phyloP scores from a whole-genome alignment of 1,140 invertebrate genomes.

The Laodelphax striatellus region DNA sequence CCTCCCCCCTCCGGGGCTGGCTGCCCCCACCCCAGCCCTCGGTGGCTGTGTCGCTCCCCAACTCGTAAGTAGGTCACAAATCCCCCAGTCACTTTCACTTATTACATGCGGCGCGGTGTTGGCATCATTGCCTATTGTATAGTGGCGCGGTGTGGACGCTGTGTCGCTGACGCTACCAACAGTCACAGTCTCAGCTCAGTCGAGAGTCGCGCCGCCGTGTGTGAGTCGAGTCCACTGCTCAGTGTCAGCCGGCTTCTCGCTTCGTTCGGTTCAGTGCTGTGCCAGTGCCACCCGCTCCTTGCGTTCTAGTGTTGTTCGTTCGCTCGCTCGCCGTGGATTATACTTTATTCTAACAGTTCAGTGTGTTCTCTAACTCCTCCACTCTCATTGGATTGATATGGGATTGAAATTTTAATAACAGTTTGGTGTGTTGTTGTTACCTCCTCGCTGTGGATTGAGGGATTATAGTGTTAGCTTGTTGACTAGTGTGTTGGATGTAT shows the following conservation, averaged over 20 bases:
- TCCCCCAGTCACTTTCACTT: constrained; percentile 20
- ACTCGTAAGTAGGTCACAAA: constrained; percentile 7
- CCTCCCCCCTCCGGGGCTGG: background rate
- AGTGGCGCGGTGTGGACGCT: constrained; percentile 2
- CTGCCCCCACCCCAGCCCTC: too few relatives aligned
- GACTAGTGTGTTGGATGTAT: too few relatives aligned
- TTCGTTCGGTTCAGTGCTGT: constrained; percentile 1
- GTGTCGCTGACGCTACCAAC: background rate
- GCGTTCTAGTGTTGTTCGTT: background rate
- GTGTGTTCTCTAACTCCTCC: background rate
- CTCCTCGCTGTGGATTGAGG: too few relatives aligned
- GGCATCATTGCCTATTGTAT: constrained; percentile 15
- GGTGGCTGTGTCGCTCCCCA: constrained; percentile 1
- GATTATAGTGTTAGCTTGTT: too few relatives aligned
- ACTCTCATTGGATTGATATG: too few relatives aligned
- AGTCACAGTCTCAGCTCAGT: background rate
- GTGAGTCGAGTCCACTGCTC: background rate
- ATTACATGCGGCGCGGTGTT: constrained; percentile 1
- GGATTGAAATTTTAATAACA: too few relatives aligned
- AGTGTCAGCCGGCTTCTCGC: background rate
- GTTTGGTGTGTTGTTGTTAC: too few relatives aligned
- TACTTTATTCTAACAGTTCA: background rate
- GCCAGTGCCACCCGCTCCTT: constrained; percentile 11
- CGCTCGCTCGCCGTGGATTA: too few relatives aligned
- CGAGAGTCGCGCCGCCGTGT: constrained; percentile 1